Evolutionary conservation across 2,113 vertebrate species (phyloP).

Genomic region (Antechinus stuartii): DNA sequence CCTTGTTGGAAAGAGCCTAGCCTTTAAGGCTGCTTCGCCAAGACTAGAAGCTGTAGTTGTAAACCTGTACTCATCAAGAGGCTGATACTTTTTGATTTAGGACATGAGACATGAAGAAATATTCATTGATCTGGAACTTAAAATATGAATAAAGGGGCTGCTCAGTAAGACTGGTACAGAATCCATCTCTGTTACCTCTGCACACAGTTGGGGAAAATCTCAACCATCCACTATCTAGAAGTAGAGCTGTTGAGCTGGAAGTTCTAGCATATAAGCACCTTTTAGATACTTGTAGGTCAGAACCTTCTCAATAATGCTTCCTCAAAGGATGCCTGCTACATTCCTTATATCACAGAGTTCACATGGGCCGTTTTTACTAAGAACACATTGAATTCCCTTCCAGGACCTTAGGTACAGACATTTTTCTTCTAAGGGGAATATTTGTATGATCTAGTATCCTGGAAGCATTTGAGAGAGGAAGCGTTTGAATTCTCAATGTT

Average conservation of each 20-base stretch:
- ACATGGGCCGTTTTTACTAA: not conserved
- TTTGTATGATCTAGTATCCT: not conserved
- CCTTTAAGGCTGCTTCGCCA: not conserved
- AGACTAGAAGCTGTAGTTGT: not conserved
- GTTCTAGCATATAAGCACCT: not conserved
- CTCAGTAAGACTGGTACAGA: not conserved
- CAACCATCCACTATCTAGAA: not conserved
- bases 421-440: not conserved
- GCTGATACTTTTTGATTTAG: not conserved
- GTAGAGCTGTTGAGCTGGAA: not conserved
- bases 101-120: not conserved
- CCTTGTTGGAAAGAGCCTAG: not conserved
- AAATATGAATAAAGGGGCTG: not conserved
- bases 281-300: not conserved
- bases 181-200: not conserved
- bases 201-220: not conserved
- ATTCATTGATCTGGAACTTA: not conserved
- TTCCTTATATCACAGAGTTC: not conserved
- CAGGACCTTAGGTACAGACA: not conserved
- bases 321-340: not conserved
- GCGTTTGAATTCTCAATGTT: not conserved
- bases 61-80: not conserved
- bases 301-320: not conserved
- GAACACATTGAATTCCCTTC: not conserved
- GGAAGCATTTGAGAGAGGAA: not conserved